Conservation (phyloP, 1,140 invertebrate genomes). For the Tetraneura akinire region DNA sequence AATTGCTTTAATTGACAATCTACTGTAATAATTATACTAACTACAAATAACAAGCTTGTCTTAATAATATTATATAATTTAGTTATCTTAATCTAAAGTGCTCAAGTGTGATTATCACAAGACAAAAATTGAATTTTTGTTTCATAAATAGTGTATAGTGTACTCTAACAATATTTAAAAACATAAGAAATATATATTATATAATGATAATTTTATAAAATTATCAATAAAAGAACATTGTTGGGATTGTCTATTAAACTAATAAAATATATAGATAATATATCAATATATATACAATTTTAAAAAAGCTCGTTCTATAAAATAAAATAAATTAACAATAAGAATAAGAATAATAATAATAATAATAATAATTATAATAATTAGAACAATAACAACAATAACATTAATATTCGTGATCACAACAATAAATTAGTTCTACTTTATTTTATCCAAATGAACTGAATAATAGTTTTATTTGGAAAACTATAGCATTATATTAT, state of each 20-base stretch:
- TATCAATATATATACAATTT: not conserved
- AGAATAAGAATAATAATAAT: too few species aligned
- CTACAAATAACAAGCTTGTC: not conserved
- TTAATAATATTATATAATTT: not conserved
- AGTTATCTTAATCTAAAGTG: not conserved
- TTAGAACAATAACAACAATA: not conserved
- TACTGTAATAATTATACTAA: not conserved
- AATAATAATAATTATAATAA: not conserved
- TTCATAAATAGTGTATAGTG: not conserved
- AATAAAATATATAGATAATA: not conserved
- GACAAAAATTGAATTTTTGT: not conserved
- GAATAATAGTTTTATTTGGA: not conserved
- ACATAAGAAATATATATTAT: not conserved
- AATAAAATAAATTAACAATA: not conserved
- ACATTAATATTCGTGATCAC: not conserved
- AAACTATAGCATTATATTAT: not conserved
- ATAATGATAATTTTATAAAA: not conserved
- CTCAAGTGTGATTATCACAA: not conserved
- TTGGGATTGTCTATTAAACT: not conserved
- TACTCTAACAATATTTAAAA: not conserved
- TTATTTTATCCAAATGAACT: conserved; percentile 1
- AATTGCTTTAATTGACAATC: not conserved
- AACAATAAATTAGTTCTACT: conserved; percentile 9
- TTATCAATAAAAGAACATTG: not conserved
- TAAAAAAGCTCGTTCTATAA: not conserved